These are phyloP conservation scores for Argyrosomus japonicus DNA, from an alignment of 2,113 vertebrate genomes.

Conservation along the genomic window DNA sequence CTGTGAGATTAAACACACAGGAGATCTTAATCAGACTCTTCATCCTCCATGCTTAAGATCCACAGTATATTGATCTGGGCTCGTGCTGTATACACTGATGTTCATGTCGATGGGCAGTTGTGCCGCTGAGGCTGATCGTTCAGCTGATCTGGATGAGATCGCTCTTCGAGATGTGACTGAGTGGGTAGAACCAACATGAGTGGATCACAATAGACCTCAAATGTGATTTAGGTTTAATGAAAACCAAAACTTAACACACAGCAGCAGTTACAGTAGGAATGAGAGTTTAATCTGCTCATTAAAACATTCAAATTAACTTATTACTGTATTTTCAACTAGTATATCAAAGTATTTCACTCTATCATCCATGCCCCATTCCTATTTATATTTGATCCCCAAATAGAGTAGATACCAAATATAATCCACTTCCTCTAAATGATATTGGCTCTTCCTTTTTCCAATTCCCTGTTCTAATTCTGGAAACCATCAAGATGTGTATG, in stretches of 20 bases:
- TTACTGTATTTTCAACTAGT: not conserved
- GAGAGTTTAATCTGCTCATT: not conserved
- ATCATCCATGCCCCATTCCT: not conserved
- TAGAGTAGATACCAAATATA: slow-evolving; percentile 34
- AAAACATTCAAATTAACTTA: not conserved
- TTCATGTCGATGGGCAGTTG: not conserved
- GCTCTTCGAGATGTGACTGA: not conserved
- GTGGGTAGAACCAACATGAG: slow-evolving; percentile 3
- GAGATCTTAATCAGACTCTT: slow-evolving; percentile 9
- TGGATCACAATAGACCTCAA: slow-evolving; percentile 1
- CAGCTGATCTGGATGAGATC: not conserved
- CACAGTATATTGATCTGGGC: slow-evolving; percentile 16
- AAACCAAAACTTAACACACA: not conserved
- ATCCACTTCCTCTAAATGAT: slow-evolving; percentile 35
- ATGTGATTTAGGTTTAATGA: slow-evolving; percentile 17
- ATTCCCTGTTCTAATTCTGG: slow-evolving; percentile 23
- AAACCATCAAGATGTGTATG: not conserved
- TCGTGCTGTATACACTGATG: slow-evolving; percentile 8
- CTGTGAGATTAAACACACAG: not conserved
- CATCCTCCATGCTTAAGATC: slow-evolving; percentile 11
- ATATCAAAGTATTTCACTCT: not conserved
- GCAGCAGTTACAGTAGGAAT: not conserved
- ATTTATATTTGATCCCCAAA: not conserved
- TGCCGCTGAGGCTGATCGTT: not conserved
- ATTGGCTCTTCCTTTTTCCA: slow-evolving; percentile 61